Evolutionary conservation across 2,797 vertebrate species (phyloP).

Genomic region (Sciaenops ocellatus): DNA sequence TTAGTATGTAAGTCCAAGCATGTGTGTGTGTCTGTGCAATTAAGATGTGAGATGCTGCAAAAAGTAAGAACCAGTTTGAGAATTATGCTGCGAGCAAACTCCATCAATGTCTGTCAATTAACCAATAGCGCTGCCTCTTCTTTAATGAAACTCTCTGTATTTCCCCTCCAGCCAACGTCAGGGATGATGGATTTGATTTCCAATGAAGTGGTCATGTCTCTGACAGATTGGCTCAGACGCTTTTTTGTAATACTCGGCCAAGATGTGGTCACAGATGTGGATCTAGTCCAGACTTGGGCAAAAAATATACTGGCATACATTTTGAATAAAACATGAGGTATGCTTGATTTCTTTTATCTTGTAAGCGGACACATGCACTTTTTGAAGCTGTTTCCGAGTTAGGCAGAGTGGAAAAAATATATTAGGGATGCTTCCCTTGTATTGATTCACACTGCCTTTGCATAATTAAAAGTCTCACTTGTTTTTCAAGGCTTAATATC

Average conservation of each 20-base stretch:
- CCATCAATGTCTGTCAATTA: conserved; percentile 68
- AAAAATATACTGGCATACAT: conserved; percentile 8
- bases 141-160: conserved; percentile 57
- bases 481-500: conserved; percentile 16
- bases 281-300: conserved; percentile 42
- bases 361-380: conserved; percentile 19
- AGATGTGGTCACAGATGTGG: conserved; percentile 59
- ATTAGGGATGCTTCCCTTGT: conserved; percentile 28
- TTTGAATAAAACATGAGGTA: conserved; percentile 71
- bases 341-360: conserved; percentile 52
- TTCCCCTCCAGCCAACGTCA: conserved; percentile 47
- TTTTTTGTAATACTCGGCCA: conserved; percentile 24
- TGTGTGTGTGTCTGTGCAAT: neutral
- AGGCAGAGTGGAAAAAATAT: conserved; percentile 28
- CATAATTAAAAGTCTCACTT: conserved; percentile 49
- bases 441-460: conserved; percentile 23
- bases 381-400: conserved; percentile 26
- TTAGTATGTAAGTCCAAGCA: neutral
- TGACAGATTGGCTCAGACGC: conserved; percentile 30
- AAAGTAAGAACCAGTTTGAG: conserved; percentile 32
- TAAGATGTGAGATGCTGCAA: conserved; percentile 11
- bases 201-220: conserved; percentile 45
- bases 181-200: conserved; percentile 65
- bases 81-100: conserved; percentile 46
- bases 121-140: conserved; percentile 41